Conservation (phyloP, 2,888 invertebrate species). For the Nipponacmea schrenckii region DNA sequence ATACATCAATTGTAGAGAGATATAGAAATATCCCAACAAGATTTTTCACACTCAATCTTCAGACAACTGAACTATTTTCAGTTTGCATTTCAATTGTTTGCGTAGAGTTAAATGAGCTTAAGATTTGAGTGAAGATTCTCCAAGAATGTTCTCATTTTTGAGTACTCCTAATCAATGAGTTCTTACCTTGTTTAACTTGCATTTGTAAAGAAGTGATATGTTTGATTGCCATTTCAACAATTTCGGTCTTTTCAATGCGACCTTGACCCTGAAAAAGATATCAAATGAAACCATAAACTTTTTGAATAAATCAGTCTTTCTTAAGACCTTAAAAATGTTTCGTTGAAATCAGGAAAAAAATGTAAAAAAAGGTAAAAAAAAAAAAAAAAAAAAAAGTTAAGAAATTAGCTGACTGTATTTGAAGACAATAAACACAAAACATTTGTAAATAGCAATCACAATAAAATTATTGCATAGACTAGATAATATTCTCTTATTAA, state of each 20-base stretch:
- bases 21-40: no score
- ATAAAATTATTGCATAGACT: no score
- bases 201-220: conserved; percentile 86
- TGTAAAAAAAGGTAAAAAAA: background rate
- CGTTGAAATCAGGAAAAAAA: background rate
- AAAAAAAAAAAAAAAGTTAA: background rate
- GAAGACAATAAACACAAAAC: background rate
- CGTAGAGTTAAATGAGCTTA: no score
- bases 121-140: no score
- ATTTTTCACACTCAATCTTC: no score
- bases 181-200: conserved; percentile 20
- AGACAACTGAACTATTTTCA: no score
- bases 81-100: no score
- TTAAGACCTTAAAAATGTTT: background rate
- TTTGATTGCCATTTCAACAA: conserved; percentile 96
- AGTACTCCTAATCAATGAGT: no score
- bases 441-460: no score
- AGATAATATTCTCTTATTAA: no score
- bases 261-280: conserved; percentile 78
- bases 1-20: no score
- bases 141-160: no score
- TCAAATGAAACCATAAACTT: conserved; percentile 7
- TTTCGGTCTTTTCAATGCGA: conserved; percentile 96
- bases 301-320: background rate
- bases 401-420: background rate